phyloP scores from a whole-genome alignment of 2,797 vertebrate species.

The Scolopax bukidnonensis region DNA sequence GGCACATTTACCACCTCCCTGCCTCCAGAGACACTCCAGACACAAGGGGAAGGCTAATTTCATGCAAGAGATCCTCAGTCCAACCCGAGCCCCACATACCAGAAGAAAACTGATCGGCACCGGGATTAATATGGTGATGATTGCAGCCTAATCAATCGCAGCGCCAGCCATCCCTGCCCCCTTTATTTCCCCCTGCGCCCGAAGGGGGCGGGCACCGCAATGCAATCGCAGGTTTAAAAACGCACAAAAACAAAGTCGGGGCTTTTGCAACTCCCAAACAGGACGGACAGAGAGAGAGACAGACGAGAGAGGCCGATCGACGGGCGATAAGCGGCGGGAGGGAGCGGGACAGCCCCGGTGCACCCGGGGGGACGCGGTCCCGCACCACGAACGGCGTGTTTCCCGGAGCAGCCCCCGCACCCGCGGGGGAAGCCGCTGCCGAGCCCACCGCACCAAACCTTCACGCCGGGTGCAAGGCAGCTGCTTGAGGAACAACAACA shows the following conservation, averaged over 20 bases:
- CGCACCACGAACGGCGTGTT: neutral
- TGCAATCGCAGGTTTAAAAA: constrained; percentile 39
- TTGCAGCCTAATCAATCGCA: constrained; percentile 4
- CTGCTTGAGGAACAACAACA: neutral
- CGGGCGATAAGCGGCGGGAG: neutral
- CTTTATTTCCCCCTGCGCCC: constrained; percentile 4
- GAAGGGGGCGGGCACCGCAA: constrained; percentile 42
- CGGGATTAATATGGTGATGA: neutral
- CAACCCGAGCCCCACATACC: neutral
- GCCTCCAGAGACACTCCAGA: neutral
- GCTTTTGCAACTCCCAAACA: neutral
- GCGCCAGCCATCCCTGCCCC: neutral
- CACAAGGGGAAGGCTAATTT: neutral
- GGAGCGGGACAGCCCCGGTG: neutral
- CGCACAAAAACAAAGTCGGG: constrained; percentile 48
- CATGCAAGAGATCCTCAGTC: neutral
- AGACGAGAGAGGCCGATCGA: neutral
- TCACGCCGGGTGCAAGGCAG: neutral
- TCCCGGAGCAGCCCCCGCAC: neutral
- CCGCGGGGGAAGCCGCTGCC: neutral
- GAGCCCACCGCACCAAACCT: neutral
- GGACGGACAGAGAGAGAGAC: neutral
- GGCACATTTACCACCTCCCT: neutral
- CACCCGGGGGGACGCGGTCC: neutral
- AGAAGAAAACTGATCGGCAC: neutral